phyloP scores from a whole-genome alignment of 2,113 vertebrate species.

The Struthidea cinerea region DNA sequence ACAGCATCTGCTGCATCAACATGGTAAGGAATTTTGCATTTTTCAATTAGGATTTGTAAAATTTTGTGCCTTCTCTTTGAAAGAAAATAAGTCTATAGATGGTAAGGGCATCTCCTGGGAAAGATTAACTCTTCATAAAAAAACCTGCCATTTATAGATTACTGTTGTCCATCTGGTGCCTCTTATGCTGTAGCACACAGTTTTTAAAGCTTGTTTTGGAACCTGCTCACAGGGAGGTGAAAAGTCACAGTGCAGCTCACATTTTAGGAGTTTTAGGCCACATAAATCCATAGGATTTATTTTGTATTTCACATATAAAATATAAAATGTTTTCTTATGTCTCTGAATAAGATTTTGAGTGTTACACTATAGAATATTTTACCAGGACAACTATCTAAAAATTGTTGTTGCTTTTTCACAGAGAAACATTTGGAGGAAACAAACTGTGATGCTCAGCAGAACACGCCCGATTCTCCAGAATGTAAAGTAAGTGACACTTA shows the following conservation, averaged over 20 bases:
- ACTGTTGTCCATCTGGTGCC: not conserved
- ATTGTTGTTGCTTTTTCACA: not conserved
- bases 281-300: not conserved
- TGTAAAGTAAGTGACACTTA: slow-evolving; percentile 15
- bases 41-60: not conserved
- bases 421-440: not conserved
- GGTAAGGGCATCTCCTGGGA: not conserved
- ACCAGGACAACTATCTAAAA: not conserved
- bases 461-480: not conserved
- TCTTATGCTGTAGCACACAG: not conserved
- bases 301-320: not conserved
- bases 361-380: not conserved
- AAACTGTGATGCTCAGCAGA: not conserved
- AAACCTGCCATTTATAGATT: not conserved
- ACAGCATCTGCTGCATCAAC: not conserved
- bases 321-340: not conserved
- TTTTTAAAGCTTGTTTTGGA: slow-evolving; percentile 50
- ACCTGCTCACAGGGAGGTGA: slow-evolving; percentile 3
- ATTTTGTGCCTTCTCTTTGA: not conserved
- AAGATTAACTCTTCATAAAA: slow-evolving; percentile 78
- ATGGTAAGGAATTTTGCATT: slow-evolving; percentile 37
- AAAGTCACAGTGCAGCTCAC: not conserved
- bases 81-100: not conserved
- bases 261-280: not conserved
- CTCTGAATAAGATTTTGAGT: not conserved